Evolutionary conservation across 1,140 invertebrate species (phyloP).

Genomic region (Carposina sasakii): DNA sequence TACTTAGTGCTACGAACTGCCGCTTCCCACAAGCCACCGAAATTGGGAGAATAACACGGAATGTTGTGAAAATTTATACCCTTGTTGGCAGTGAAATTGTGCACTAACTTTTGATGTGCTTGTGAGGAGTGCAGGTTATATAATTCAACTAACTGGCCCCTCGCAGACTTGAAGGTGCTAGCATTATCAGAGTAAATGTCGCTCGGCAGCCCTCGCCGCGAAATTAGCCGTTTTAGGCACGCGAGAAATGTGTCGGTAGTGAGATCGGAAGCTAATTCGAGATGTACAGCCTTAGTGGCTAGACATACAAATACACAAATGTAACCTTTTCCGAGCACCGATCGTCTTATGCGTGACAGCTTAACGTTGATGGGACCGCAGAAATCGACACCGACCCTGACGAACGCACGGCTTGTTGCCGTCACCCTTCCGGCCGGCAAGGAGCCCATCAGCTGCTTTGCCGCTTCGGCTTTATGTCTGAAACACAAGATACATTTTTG

Average conservation of each 20-base stretch:
- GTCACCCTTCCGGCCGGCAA: not conserved
- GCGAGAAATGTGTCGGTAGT: not conserved
- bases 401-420: not conserved
- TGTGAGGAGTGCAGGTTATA: not conserved
- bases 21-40: constrained; percentile 22
- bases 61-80: constrained; percentile 1
- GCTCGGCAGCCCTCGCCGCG: not conserved
- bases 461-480: not conserved
- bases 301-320: not conserved
- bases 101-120: not conserved
- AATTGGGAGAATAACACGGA: constrained; percentile 1
- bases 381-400: not conserved
- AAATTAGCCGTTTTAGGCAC: not conserved
- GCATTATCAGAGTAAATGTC: not conserved
- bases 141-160: not conserved
- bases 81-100: not conserved
- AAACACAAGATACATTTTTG: not conserved
- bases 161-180: not conserved
- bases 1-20: constrained; percentile 32
- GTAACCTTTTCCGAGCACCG: not conserved
- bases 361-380: not conserved
- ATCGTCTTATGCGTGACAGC: not conserved
- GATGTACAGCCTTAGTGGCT: too few relatives aligned
- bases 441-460: not conserved
- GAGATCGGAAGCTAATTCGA: not conserved